Conservation (phyloP, 2,888 invertebrate genomes). For the Malthinus seriepunctatus region DNA sequence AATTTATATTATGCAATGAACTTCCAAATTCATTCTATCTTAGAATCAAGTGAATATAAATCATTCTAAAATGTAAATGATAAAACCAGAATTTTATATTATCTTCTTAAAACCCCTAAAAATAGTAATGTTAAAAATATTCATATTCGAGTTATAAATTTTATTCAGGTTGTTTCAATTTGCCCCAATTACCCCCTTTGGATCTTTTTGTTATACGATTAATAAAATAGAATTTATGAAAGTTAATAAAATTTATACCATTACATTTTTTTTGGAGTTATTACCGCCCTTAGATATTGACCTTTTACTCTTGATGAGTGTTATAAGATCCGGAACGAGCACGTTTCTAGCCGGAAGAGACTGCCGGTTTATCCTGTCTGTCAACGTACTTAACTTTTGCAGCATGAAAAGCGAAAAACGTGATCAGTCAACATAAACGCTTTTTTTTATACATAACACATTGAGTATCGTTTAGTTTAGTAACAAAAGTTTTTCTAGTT, state of each 20-base stretch:
- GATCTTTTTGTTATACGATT: no score
- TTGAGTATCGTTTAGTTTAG: constrained; percentile 40
- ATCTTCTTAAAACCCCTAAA: constrained; percentile 12
- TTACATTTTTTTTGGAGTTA: neutral
- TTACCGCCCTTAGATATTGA: constrained; percentile 16
- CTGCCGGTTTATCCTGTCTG: constrained; percentile 47
- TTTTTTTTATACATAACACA: constrained; percentile 39
- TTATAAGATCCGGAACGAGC: constrained; percentile 41
- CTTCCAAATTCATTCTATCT: constrained; percentile 14
- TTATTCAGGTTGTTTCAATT: no score
- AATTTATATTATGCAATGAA: constrained; percentile 20
- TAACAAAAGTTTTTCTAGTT: constrained; percentile 19
- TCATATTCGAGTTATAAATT: no score
- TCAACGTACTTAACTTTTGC: constrained; percentile 47
- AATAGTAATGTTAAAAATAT: constrained; percentile 1
- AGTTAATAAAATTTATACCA: no score
- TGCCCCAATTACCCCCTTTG: no score
- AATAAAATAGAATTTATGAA: no score
- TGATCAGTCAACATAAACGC: constrained; percentile 49
- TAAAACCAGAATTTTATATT: constrained; percentile 14
- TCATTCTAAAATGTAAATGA: constrained; percentile 20
- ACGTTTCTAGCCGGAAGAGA: constrained; percentile 46
- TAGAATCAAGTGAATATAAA: constrained; percentile 21
- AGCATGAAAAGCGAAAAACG: constrained; percentile 44
- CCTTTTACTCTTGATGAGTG: constrained; percentile 18